Percentiles rank a stretch among this genome's conserved stretches.
Conservation (phyloP, 2,888 invertebrate genomes). For the Saturnia japonica region DNA sequence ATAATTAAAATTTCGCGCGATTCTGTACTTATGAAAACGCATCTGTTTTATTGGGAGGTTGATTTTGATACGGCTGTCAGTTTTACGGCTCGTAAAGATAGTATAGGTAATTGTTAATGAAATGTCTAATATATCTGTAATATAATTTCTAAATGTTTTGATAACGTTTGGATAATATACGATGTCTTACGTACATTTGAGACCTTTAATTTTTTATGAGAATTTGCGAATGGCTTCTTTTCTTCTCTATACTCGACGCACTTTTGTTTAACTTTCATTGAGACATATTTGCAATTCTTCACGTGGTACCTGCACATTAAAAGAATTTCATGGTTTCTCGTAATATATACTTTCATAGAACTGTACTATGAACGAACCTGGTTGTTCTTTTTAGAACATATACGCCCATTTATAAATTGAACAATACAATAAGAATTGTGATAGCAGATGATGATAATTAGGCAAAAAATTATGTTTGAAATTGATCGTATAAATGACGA, state of each 20-base stretch:
- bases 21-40: background rate
- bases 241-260: background rate
- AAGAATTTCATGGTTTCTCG: background rate
- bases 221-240: background rate
- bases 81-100: background rate
- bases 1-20: background rate
- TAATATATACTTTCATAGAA: background rate
- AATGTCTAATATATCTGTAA: background rate
- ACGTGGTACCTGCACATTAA: background rate
- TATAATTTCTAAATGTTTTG: background rate
- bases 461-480: too few species aligned
- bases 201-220: too few species aligned
- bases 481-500: background rate
- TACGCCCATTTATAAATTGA: background rate
- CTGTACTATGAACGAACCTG: too few species aligned
- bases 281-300: background rate
- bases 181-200: background rate
- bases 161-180: background rate
- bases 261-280: too few species aligned
- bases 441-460: too few species aligned
- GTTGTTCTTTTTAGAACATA: background rate
- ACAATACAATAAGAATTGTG: too few species aligned
- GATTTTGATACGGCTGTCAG: slow-evolving; percentile 1
- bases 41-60: background rate
- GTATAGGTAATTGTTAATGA: background rate